Evolutionary conservation across 2,797 vertebrate genomes (phyloP), one percentile per base, ranked within the genome.

Genomic region (Mus caroli): DNA sequence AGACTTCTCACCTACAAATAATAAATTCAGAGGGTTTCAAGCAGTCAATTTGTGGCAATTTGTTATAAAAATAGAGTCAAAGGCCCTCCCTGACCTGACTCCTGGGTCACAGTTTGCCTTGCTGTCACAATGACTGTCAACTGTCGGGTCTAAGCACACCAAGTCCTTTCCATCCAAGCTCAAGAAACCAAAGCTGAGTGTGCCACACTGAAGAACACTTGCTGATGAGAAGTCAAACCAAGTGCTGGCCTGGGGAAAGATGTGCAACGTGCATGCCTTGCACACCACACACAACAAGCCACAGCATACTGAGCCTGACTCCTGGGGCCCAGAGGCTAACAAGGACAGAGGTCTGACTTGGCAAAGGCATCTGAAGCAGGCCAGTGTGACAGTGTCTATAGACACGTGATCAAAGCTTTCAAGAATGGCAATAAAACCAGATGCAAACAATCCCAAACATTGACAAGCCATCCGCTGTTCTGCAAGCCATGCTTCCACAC

Each of bases 51-150:
- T 79, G 54, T 40, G 80, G 83, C 46, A 75, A 73, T 82, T 58
- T 67, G 62, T 90, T 93, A 93, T 90, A 43, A 62, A 92, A 90
- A 90, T 6, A 90, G 46, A 92, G 91, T 88, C 3, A 24, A 88
- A 60, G 5, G 8, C 54, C 31, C 67, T 78, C 77, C 34, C 46
- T 6, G 31, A 40, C 37, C 89, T 75, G 62, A 88, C 73, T 82
- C 17, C 84, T 43, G 37, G 34, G 43, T 91, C 75, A 69, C 1
- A 10, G 2, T 40, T 84, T 76, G 80, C 20, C 26, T 54, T 28
- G 26, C 43, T 73, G 52, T 78, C 46, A 24, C 14, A 26, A 26
- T 40, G 76, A 86, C 56, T 52, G 56, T 89, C 60, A 80, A 37
- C 62, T 88, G 37, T 52, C 46, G 56, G 28, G 46, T 64, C 71